Conservation (phyloP, 2,888 invertebrate species). For the Diaperis boleti region DNA sequence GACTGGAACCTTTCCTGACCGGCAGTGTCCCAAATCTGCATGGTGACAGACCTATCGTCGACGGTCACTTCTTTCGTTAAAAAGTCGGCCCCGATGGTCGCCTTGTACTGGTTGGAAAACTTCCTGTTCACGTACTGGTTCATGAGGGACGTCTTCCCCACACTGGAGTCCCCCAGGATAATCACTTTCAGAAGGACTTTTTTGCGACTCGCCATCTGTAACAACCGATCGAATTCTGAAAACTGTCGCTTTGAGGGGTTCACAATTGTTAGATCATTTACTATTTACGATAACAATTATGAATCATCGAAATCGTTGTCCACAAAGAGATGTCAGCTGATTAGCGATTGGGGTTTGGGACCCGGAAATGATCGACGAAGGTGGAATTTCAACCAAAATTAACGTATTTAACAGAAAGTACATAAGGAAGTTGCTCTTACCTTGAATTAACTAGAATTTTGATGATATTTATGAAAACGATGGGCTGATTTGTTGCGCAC, state of each 20-base stretch:
- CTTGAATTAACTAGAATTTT: conserved; percentile 17
- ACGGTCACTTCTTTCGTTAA: conserved; percentile 99
- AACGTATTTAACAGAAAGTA: background rate
- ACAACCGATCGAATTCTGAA: too few species aligned
- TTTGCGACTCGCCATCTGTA: conserved; percentile 89
- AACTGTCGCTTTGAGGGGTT: too few species aligned
- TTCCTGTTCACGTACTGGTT: conserved; percentile 99
- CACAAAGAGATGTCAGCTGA: conserved; percentile 35
- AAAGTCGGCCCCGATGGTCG: conserved; percentile 99
- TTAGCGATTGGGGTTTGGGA: too few species aligned
- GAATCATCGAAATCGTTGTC: conserved; percentile 11
- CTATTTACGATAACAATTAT: conserved; percentile 13
- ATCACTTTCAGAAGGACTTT: conserved; percentile 98
- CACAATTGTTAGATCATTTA: too few species aligned
- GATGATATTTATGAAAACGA: background rate
- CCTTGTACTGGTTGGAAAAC: conserved; percentile 99
- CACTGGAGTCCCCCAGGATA: conserved; percentile 97
- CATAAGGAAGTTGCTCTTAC: conserved; percentile 4
- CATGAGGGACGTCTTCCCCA: conserved; percentile 99
- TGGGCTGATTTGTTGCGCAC: conserved; percentile 54
- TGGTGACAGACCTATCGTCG: conserved; percentile 98
- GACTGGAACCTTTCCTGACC: conserved; percentile 99
- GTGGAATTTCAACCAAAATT: too few species aligned
- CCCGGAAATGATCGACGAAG: too few species aligned
- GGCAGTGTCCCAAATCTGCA: conserved; percentile 99